Base-by-base conservation (phyloP, 2,888 invertebrate genomes). In the Lacanobia wlatinum region DNA sequence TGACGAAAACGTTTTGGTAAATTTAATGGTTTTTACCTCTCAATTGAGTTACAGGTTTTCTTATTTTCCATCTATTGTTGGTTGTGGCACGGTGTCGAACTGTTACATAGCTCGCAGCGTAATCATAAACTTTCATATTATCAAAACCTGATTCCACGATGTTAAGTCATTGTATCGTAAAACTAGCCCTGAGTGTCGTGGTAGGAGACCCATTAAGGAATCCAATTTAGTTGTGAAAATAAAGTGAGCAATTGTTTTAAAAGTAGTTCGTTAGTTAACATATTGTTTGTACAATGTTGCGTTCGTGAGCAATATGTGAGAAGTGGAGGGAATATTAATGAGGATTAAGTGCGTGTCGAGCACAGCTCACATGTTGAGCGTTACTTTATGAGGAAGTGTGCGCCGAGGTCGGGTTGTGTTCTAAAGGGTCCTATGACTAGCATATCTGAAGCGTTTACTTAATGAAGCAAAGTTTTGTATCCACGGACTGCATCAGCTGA, bases 261-360 rank as follows among this genome's bases (percentile, higher is more conserved):
- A 78, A 52, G 38, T n/a, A 50, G 46, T 50, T 23, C 9, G 46
- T 58, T 69, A 60, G 46, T 58, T 69, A 60, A 50, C 46, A 55
- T n/a, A n/a, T 56, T 66, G 66, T 69, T 80, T 66, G 43, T 66
- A 62, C 59, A 65, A 83, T 66, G 53, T 60, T 55, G 53, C 60
- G 69, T 68, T 70, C 62, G 58, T 62, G 53, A 50, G 56, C 64
- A 52, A 59, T 58, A 43, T 34, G 46, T 60, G 23, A 48, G 48
- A 55, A 61, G 38, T 61, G 50, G 28, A 34, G 48, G 63, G 74
- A 82, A 83, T 84, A 74, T 72, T 72, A 76, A 83, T 84, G 62
- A 70, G 58, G 52, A 73, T 65, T 59, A 58, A 59, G 63, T 81
- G n/a, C 53, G 38, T 78, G 14, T 46, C 50, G 55, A 38, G 66